phyloP scores from a whole-genome alignment of 2,797 vertebrate species.

The Schizopygopsis malacanthus region DNA sequence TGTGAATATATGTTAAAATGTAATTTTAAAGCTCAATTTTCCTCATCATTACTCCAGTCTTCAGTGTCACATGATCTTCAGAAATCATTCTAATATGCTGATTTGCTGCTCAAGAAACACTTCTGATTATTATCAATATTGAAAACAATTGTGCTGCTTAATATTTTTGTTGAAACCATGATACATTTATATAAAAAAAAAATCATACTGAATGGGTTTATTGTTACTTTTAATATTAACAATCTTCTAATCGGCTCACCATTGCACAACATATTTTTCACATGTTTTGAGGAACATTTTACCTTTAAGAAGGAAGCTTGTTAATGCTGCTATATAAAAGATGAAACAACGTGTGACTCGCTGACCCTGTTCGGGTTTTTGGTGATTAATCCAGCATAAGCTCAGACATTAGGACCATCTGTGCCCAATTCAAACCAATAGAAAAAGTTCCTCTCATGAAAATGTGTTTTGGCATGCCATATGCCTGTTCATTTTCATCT shows the following conservation, averaged over 20 bases:
- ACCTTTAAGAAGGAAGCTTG: not conserved
- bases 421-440: slow-evolving; percentile 30
- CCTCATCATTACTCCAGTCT: not conserved
- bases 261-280: not conserved
- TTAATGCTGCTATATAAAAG: slow-evolving; percentile 17
- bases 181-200: not conserved
- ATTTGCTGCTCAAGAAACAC: not conserved
- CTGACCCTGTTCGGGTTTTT: slow-evolving; percentile 9
- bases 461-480: slow-evolving; percentile 12
- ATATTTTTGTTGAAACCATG: not conserved
- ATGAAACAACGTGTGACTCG: not conserved
- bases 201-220: not conserved
- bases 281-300: not conserved
- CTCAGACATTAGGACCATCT: slow-evolving; percentile 41
- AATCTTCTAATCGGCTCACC: not conserved
- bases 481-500: slow-evolving; percentile 39
- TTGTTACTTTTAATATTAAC: not conserved
- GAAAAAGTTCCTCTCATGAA: not conserved
- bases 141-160: not conserved
- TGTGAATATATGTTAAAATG: not conserved
- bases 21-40: not conserved
- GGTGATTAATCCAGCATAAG: slow-evolving; percentile 32
- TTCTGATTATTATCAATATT: not conserved
- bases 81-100: not conserved
- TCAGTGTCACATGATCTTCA: not conserved